Evolutionary conservation across 1,140 invertebrate species (phyloP), one percentile per base, ranked within the genome.

Genomic region (Lepidurus arcticus): DNA sequence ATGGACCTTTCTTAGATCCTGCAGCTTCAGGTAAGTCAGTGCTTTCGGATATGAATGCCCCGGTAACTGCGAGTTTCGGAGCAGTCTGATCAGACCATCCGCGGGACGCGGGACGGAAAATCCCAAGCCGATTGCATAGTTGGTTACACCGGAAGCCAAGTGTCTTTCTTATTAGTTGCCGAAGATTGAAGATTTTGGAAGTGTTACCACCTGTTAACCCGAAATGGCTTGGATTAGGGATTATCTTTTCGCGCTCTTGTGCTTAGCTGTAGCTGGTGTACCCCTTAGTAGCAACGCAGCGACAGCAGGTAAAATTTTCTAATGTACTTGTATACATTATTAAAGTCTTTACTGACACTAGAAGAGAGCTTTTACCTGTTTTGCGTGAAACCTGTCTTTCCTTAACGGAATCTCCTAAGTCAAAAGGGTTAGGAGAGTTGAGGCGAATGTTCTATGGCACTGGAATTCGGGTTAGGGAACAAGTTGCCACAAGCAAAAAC

Each of bases 141-240:
- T 47, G 45, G n/a, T 65, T 13, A n/a, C 21, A 65, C 13, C n/a
- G 21, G 6, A 7, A n/a, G 21, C 16, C 16, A 65, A 65, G 53
- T n/a, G 21, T 16, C 7, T 7, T 65, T 65, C 13, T 21, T 47
- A 11, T 47, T 47, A 47, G 21, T 34, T 34, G 34, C 4, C 2
- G 34, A 34, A 34, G 34, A 34, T 34, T 34, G 34, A 34, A 34
- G 34, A 65, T n/a, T 1, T 16, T 65, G 13, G 53, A 65, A 65
- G 53, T n/a, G 34, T 34, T 34, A 34, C 34, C 34, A 34, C 34
- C 4, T 34, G 34, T 3, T 34, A 34, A 34, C 34, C 34, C 34
- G 21, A 65, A 13, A 65, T 65, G 53, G 53, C 53, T 16, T 65
- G 53, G 53, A 65, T 65, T 65, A 13, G 53, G 53, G 53, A 65